Evolutionary conservation across 35 echinoderm and acorn worm species (phyloP).

Genomic region (Diadema setosum): DNA sequence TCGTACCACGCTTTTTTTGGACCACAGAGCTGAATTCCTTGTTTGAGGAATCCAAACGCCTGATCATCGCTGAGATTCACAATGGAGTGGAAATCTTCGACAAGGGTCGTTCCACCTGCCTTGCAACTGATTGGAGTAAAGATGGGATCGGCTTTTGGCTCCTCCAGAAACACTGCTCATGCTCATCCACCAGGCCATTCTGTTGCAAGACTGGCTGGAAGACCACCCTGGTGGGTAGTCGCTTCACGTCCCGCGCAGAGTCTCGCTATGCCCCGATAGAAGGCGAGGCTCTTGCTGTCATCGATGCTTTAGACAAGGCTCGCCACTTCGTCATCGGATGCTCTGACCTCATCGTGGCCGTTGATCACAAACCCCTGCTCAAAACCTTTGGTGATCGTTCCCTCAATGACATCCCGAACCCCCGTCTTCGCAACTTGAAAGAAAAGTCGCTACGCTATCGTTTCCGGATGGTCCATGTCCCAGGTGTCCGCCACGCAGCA

Average conservation of each 20-base stretch:
- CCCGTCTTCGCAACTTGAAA: conserved; percentile 46
- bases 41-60: no score
- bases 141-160: conserved; percentile 45
- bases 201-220: conserved; percentile 38
- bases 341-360: conserved; percentile 31
- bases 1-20: no score
- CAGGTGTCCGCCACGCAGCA: conserved; percentile 34
- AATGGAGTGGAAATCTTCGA: conserved; percentile 42
- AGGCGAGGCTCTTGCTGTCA: conserved; percentile 28
- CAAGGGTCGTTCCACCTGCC: conserved; percentile 15
- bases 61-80: no score
- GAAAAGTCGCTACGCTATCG: conserved; percentile 54
- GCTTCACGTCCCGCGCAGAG: neutral
- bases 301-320: conserved; percentile 29
- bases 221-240: neutral
- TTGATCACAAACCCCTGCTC: conserved; percentile 70
- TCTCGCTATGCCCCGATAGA: conserved; percentile 14
- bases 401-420: conserved; percentile 52
- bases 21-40: no score
- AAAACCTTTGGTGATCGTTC: conserved; percentile 24
- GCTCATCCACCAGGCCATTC: conserved; percentile 18
- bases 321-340: conserved; percentile 61
- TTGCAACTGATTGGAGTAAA: conserved; percentile 39
- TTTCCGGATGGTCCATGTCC: conserved; percentile 42
- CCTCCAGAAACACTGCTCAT: conserved; percentile 44